phyloP scores from a whole-genome alignment of 1,140 invertebrate genomes.

The Batillaria attramentaria region DNA sequence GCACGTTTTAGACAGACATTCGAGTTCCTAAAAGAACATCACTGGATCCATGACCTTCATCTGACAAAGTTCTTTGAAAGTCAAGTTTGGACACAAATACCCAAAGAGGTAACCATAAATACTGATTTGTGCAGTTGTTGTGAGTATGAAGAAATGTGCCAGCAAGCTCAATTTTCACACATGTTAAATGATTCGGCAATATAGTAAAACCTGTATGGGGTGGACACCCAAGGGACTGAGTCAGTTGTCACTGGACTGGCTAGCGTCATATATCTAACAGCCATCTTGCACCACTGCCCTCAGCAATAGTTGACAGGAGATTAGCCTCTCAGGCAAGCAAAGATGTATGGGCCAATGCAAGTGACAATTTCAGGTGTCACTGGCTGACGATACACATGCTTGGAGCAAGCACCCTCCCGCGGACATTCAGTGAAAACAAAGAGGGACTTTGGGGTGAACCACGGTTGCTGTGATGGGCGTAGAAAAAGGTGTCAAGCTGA shows the following conservation, averaged over 20 bases:
- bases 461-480: no score
- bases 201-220: neutral
- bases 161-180: neutral
- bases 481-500: no score
- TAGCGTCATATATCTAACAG: no score
- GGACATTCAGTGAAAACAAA: no score
- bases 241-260: neutral
- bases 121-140: neutral
- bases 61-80: constrained; percentile 11
- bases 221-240: neutral
- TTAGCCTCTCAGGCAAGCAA: no score
- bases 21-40: neutral
- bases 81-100: neutral
- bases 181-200: neutral
- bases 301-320: no score
- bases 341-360: no score
- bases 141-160: neutral
- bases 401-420: no score
- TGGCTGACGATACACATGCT: no score
- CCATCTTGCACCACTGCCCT: no score
- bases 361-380: no score
- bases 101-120: neutral
- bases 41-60: neutral
- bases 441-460: no score
- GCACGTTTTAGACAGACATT: neutral